phyloP scores from a whole-genome alignment of 1,140 invertebrate genomes.

The Drosophila biarmipes region DNA sequence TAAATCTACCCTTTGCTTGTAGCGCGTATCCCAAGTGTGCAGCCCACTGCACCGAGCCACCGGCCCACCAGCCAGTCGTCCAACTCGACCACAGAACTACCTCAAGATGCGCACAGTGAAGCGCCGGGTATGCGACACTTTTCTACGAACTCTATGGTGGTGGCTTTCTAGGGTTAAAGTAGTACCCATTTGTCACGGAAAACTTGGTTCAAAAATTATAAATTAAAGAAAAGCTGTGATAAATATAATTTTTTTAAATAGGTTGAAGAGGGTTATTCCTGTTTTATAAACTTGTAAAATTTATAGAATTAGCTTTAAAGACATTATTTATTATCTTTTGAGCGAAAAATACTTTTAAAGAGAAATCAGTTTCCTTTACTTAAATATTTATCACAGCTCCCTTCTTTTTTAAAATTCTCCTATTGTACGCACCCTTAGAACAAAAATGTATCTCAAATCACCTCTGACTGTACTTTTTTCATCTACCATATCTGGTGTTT shows the following conservation, averaged over 20 bases:
- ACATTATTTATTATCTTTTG: no score
- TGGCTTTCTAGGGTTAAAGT: conserved; percentile 7
- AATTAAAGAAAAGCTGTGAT: no score
- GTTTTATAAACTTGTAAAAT: no score
- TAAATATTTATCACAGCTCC: no score
- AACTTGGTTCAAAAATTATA: no score
- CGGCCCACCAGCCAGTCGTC: conserved; percentile 5
- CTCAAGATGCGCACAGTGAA: conserved; percentile 49
- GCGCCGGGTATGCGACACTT: conserved; percentile 54
- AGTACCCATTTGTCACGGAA: no score
- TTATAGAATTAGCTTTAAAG: no score
- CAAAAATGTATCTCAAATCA: no score
- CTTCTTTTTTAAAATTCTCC: not conserved
- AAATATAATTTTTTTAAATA: no score
- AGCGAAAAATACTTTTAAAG: no score
- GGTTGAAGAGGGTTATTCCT: no score
- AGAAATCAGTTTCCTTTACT: no score
- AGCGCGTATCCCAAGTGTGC: conserved; percentile 13
- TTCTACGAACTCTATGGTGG: conserved; percentile 32
- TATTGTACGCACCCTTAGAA: not conserved
- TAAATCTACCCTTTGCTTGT: conserved; percentile 21
- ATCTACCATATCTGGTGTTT: not conserved
- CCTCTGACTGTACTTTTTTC: not conserved
- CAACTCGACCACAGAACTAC: conserved; percentile 26
- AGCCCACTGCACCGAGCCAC: conserved; percentile 2